These are phyloP conservation scores for Leptonema lineaticorne DNA, from an alignment of 1,140 invertebrate species.

Conservation along the genomic window DNA sequence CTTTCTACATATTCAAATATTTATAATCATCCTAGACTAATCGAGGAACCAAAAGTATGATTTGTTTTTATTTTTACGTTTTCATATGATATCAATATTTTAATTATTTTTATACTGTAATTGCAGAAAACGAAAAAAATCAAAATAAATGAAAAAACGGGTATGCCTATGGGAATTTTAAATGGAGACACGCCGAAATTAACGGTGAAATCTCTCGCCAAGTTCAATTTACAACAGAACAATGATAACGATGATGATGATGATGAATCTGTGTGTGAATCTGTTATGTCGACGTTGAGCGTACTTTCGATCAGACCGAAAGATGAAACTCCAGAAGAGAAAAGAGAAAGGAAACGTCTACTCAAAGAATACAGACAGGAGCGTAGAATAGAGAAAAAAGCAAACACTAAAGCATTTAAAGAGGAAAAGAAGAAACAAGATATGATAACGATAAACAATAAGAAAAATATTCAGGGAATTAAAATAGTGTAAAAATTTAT, in stretches of 20 bases:
- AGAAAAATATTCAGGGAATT: conserved; percentile 70
- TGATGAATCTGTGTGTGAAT: conserved; percentile 60
- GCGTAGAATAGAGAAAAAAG: conserved; percentile 83
- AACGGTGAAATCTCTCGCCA: conserved; percentile 68
- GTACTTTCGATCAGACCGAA: conserved; percentile 73
- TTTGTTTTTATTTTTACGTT: neutral
- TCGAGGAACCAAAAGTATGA: conserved; percentile 70
- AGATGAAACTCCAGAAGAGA: conserved; percentile 82
- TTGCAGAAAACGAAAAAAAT: conserved; percentile 62
- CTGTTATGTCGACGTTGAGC: conserved; percentile 68
- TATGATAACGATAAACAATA: conserved; percentile 75
- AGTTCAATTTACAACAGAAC: conserved; percentile 61
- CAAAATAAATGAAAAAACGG: conserved; percentile 69
- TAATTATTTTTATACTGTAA: neutral
- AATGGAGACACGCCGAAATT: conserved; percentile 59
- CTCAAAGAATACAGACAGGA: conserved; percentile 83
- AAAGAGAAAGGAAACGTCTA: conserved; percentile 74
- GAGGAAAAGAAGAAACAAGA: conserved; percentile 82
- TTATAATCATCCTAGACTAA: conserved; percentile 89
- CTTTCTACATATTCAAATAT: conserved; percentile 86
- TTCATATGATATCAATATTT: neutral
- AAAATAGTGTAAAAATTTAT: conserved; percentile 58
- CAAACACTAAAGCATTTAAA: conserved; percentile 83
- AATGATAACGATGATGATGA: conserved; percentile 45
- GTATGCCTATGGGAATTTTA: conserved; percentile 69